phyloP scores from a whole-genome alignment of 92 coral and sea anemone species.

The Bergia puertoricense region DNA sequence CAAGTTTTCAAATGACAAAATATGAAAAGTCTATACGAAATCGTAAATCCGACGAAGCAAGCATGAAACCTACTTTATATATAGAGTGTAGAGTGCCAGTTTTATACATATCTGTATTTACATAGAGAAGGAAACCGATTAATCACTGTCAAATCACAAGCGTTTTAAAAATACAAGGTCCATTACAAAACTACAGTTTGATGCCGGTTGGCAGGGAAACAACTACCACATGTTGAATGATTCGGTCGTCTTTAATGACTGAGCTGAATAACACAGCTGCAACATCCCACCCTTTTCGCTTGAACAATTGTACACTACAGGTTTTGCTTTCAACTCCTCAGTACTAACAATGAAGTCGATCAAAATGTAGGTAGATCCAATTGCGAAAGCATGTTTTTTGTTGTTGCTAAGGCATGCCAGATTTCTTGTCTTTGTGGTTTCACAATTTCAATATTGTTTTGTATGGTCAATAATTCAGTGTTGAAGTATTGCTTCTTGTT shows the following conservation, averaged over 20 bases:
- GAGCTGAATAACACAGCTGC: neutral
- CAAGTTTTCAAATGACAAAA: too few species aligned
- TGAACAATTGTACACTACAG: neutral
- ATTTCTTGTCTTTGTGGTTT: neutral
- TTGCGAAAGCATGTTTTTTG: neutral
- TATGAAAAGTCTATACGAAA: too few species aligned
- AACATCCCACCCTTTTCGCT: neutral
- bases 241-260: neutral
- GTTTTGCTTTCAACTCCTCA: neutral
- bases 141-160: neutral
- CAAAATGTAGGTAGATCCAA: neutral
- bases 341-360: neutral
- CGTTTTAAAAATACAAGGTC: neutral
- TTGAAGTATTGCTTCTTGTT: neutral
- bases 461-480: neutral
- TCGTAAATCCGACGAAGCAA: too few species aligned
- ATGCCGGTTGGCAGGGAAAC: neutral
- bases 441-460: neutral
- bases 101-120: too few species aligned
- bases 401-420: neutral
- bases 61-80: too few species aligned
- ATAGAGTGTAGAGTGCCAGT: too few species aligned
- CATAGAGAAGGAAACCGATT: neutral
- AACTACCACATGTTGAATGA: neutral
- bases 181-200: neutral